These are phyloP conservation scores for Branchipolynoe longqiensis DNA, from an alignment of 2,888 invertebrate genomes.

Conservation along the genomic window DNA sequence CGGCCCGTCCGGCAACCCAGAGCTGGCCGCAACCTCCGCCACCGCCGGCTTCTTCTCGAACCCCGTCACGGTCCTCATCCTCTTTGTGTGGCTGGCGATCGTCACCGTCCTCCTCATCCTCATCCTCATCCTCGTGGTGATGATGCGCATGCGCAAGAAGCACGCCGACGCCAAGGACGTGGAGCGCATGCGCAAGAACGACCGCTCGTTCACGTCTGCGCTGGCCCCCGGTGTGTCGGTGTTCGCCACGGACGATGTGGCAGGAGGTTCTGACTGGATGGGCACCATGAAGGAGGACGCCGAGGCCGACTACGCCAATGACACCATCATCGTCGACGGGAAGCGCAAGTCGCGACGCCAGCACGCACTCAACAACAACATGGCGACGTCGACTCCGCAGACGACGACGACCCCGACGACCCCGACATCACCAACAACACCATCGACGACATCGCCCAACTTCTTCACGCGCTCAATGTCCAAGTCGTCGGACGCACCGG, in stretches of 20 bases:
- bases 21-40: not conserved
- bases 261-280: conserved; percentile 9
- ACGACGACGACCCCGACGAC: not conserved
- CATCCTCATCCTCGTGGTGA: conserved; percentile 25
- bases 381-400: not conserved
- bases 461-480: not conserved
- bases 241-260: not conserved
- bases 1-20: not conserved
- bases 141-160: conserved; percentile 7
- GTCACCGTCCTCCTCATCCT: conserved; percentile 29
- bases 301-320: conserved; percentile 45
- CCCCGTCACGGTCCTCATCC: not conserved
- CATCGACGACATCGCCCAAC: too few species aligned
- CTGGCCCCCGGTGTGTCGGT: not conserved
- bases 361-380: not conserved
- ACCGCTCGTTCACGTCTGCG: not conserved
- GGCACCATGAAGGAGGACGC: conserved; percentile 52
- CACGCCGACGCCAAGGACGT: conserved; percentile 19
- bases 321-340: conserved; percentile 48
- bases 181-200: not conserved
- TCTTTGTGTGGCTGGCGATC: conserved; percentile 24
- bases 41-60: conserved; percentile 22
- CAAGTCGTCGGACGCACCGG: not conserved
- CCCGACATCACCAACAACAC: too few species aligned
- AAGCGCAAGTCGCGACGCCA: conserved; percentile 19